A percentile compares a stretch with the other conserved stretches of the same genome.
Conservation (phyloP, 2,797 vertebrate genomes). For the Lacerta agilis region DNA sequence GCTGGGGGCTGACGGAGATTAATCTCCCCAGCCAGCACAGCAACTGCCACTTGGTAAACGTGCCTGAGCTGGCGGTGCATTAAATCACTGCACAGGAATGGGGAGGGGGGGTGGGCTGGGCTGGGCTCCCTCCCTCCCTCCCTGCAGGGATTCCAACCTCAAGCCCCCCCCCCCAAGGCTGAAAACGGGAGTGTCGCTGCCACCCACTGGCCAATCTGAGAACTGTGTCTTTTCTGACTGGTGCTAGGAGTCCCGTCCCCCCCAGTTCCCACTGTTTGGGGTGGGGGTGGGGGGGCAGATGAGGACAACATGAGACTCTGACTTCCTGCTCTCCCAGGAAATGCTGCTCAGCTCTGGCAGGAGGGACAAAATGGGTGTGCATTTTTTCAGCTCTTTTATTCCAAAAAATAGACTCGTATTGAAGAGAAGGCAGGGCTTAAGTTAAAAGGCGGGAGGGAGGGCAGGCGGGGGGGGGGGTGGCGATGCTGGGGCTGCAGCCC, state of each 20-base stretch:
- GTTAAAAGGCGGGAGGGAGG: constrained; percentile 67
- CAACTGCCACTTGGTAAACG: not conserved
- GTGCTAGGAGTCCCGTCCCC: no score
- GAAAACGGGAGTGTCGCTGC: not conserved
- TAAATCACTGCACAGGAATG: not conserved
- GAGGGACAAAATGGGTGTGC: not conserved
- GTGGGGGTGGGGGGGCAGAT: no score
- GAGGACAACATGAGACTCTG: no score
- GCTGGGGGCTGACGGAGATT: constrained; percentile 20
- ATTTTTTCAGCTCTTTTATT: constrained; percentile 75
- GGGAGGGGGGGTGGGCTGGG: not conserved
- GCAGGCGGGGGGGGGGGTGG: not conserved
- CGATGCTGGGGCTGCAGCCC: no score
- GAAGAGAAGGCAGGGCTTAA: constrained; percentile 58
- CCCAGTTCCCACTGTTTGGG: no score
- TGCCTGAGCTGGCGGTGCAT: not conserved
- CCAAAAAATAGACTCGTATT: constrained; percentile 76
- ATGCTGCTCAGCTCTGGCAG: no score
- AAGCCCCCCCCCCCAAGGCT: no score
- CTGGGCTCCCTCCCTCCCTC: fast-evolving
- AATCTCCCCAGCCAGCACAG: not conserved
- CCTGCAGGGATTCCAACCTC: not conserved
- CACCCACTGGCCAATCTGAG: not conserved
- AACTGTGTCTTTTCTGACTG: not conserved
- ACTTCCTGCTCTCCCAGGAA: no score